Percentiles rank a stretch among this genome's conserved stretches.
Evolutionary conservation across 2,888 invertebrate species (phyloP).

Genomic region (Melangyna quadrimaculata): DNA sequence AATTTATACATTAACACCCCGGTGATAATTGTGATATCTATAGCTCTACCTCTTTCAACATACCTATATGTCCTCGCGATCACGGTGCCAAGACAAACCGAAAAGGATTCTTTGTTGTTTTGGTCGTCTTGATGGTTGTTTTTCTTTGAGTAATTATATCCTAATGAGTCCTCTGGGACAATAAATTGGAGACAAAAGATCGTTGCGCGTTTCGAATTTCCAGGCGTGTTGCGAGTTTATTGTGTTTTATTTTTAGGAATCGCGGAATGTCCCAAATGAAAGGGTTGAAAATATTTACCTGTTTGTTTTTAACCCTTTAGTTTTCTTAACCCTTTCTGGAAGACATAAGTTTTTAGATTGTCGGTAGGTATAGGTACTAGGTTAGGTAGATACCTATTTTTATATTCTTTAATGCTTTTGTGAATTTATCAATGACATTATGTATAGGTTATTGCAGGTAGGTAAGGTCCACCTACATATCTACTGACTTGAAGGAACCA

Average conservation of each 20-base stretch:
- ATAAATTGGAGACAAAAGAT: constrained; percentile 49
- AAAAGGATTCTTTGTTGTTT: background rate
- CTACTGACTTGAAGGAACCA: no score
- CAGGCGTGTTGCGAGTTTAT: constrained; percentile 53
- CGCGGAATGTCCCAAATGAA: constrained; percentile 17
- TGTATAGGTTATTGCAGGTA: no score
- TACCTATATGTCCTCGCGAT: background rate
- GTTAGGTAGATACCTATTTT: background rate
- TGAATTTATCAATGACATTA: background rate
- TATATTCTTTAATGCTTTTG: background rate
- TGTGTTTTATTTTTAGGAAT: constrained; percentile 35
- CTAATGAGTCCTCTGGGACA: constrained; percentile 58
- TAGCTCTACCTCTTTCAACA: background rate
- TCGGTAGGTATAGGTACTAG: background rate
- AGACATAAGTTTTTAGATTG: background rate
- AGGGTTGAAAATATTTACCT: constrained; percentile 40
- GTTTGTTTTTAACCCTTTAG: no score
- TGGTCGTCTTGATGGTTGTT: constrained; percentile 18
- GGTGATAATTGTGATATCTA: constrained; percentile 45
- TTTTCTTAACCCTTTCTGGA: background rate
- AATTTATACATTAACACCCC: constrained; percentile 54
- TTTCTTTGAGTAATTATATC: constrained; percentile 64
- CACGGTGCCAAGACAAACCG: background rate
- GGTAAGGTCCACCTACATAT: no score
- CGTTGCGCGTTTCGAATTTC: constrained; percentile 58